Conservation (phyloP, 2,888 invertebrate genomes). For the Lepidonotus clava region DNA sequence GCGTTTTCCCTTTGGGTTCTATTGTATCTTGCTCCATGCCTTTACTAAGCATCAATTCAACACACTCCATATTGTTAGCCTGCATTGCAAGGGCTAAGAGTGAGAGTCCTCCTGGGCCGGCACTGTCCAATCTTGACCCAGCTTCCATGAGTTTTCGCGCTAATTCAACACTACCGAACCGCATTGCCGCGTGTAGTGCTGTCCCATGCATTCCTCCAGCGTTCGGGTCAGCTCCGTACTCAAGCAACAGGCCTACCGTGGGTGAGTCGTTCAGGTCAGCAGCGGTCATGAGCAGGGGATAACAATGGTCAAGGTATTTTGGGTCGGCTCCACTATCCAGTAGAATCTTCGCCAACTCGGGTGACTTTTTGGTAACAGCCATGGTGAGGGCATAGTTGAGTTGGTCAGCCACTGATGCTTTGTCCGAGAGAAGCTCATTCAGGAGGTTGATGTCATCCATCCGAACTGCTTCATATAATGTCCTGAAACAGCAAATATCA, state of each 20-base stretch:
- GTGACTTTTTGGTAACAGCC: slow-evolving; percentile 39
- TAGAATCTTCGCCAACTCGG: slow-evolving; percentile 9
- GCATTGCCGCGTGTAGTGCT: slow-evolving; percentile 32
- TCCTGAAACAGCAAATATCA: neutral
- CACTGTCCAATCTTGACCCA: neutral
- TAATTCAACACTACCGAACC: slow-evolving; percentile 14
- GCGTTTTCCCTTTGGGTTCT: neutral
- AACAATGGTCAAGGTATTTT: slow-evolving; percentile 41
- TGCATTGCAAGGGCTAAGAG: neutral
- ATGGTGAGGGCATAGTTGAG: slow-evolving; percentile 39
- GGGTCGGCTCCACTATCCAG: slow-evolving; percentile 43
- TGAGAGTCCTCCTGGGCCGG: neutral
- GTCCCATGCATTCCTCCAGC: slow-evolving; percentile 42
- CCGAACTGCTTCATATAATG: slow-evolving; percentile 3
- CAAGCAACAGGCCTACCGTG: neutral
- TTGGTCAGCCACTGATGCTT: slow-evolving; percentile 24
- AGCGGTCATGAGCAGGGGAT: slow-evolving; percentile 20
- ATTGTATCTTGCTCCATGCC: neutral
- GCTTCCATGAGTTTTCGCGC: slow-evolving; percentile 10
- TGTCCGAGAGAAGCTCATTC: neutral
- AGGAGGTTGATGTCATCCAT: slow-evolving; percentile 26
- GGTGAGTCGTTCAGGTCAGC: slow-evolving; percentile 22
- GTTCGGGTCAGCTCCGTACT: slow-evolving; percentile 33
- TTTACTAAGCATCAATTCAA: slow-evolving; percentile 29
- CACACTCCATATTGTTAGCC: slow-evolving; percentile 37